These are phyloP conservation scores for Torymus auratus DNA, from an alignment of 2,888 invertebrate species.

Conservation along the genomic window DNA sequence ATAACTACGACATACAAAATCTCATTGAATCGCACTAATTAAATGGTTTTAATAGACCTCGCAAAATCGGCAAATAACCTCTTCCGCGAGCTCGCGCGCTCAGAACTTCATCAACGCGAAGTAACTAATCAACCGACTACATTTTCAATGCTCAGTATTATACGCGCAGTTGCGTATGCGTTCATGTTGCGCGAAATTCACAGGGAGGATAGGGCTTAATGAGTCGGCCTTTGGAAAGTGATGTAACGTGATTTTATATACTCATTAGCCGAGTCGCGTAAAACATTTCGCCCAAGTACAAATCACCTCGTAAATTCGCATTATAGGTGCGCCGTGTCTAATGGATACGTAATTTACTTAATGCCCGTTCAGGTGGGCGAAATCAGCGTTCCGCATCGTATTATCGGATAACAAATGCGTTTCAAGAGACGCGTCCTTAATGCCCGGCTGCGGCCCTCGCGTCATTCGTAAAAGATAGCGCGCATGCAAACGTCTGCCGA, in stretches of 20 bases:
- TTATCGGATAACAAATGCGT: constrained; percentile 54
- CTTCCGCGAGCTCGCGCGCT: not conserved
- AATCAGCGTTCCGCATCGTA: constrained; percentile 46
- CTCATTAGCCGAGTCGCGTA: constrained; percentile 31
- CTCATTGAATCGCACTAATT: too few relatives aligned
- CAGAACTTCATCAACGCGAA: not conserved
- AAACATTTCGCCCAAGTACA: constrained; percentile 31
- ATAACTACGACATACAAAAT: too few relatives aligned
- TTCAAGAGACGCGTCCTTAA: constrained; percentile 45
- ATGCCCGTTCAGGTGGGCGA: constrained; percentile 48
- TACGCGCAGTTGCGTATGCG: not conserved
- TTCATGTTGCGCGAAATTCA: too few relatives aligned
- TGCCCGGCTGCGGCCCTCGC: not conserved
- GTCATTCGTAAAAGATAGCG: constrained; percentile 47
- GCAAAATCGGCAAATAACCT: constrained; percentile 1
- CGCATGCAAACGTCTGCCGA: constrained; percentile 43
- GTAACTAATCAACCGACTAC: constrained; percentile 1
- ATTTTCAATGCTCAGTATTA: not conserved
- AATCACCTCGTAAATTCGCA: constrained; percentile 50
- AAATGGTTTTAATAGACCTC: not conserved
- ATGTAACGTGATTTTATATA: constrained; percentile 17
- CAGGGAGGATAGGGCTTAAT: too few relatives aligned
- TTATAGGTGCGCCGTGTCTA: constrained; percentile 44
- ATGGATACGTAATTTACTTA: constrained; percentile 57
- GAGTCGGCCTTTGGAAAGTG: not conserved